Evolutionary conservation across 2,888 invertebrate species (phyloP).

Genomic region (Polymixis flavicincta): DNA sequence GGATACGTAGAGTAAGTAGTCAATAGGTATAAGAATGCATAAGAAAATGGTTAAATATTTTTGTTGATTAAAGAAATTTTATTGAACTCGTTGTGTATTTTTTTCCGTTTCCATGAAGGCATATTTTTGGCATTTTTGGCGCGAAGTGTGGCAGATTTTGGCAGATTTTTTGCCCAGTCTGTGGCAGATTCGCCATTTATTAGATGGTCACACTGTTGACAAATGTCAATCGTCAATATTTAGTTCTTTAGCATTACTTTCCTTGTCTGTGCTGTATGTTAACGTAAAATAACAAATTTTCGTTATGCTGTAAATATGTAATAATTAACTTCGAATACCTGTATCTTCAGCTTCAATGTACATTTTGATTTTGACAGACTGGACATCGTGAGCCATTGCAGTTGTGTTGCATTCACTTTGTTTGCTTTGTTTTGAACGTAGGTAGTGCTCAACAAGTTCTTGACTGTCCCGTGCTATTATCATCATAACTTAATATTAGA

Average conservation of each 20-base stretch:
- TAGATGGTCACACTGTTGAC: too few relatives aligned
- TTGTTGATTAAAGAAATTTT: too few relatives aligned
- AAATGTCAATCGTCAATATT: slow-evolving; percentile 23
- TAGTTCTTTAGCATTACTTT: slow-evolving; percentile 33
- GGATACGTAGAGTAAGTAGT: too few relatives aligned
- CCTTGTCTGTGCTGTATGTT: not conserved
- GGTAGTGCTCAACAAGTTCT: slow-evolving; percentile 59
- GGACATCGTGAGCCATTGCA: slow-evolving; percentile 54
- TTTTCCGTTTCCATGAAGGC: too few relatives aligned
- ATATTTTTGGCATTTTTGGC: too few relatives aligned
- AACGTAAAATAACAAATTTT: not conserved
- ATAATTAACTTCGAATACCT: not conserved
- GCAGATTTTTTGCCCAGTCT: too few relatives aligned
- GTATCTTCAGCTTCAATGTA: not conserved
- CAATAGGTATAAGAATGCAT: too few relatives aligned
- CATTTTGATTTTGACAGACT: slow-evolving; percentile 44
- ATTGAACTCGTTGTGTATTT: too few relatives aligned
- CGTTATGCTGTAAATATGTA: slow-evolving; percentile 22
- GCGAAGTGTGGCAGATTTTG: too few relatives aligned
- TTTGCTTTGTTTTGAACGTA: slow-evolving; percentile 69
- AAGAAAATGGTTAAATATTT: too few relatives aligned
- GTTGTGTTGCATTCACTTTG: slow-evolving; percentile 66
- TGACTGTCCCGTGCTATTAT: slow-evolving; percentile 45
- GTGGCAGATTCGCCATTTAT: too few relatives aligned
- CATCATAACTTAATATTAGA: slow-evolving; percentile 29